Percentiles rank a stretch among this genome's conserved stretches.
Conservation (phyloP, 2,797 vertebrate genomes). For the Phalloptychus januarius region DNA sequence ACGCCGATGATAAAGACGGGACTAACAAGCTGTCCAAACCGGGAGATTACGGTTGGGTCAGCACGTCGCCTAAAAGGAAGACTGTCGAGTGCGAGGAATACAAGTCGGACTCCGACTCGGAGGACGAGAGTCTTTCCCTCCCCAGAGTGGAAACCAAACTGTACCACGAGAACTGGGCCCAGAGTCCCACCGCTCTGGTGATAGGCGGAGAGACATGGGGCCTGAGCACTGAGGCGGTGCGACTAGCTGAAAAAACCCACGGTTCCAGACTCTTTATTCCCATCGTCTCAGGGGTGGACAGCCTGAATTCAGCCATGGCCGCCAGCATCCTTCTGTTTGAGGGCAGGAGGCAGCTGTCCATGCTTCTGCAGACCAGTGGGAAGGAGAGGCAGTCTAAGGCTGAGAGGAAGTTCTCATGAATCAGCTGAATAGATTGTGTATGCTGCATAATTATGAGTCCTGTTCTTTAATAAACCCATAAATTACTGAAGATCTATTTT, state of each 20-base stretch:
- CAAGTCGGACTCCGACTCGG: constrained; percentile 57
- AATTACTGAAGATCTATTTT: background rate
- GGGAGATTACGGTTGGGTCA: constrained; percentile 74
- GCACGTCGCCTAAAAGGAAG: constrained; percentile 52
- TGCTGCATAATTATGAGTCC: background rate
- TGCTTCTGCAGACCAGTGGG: constrained; percentile 42
- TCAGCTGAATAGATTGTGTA: background rate
- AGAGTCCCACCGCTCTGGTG: constrained; percentile 82
- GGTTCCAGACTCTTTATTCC: constrained; percentile 88
- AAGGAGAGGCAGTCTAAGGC: constrained; percentile 37
- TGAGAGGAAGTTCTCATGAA: constrained; percentile 10
- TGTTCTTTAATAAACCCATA: constrained; percentile 22
- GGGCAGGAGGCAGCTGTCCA: constrained; percentile 86
- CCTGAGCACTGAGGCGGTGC: constrained; percentile 82
- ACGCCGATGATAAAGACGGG: accelerated
- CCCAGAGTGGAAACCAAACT: constrained; percentile 73
- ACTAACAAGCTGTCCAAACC: constrained; percentile 53
- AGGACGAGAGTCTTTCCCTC: constrained; percentile 29
- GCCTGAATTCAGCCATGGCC: constrained; percentile 92
- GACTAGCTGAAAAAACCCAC: constrained; percentile 78
- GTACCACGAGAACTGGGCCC: constrained; percentile 87
- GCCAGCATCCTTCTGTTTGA: constrained; percentile 92
- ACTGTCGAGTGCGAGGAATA: constrained; percentile 53
- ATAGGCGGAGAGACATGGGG: constrained; percentile 90
- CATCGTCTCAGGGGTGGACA: constrained; percentile 84